Base-by-base conservation (phyloP, 2,113 vertebrate species). In the Esox niger region DNA sequence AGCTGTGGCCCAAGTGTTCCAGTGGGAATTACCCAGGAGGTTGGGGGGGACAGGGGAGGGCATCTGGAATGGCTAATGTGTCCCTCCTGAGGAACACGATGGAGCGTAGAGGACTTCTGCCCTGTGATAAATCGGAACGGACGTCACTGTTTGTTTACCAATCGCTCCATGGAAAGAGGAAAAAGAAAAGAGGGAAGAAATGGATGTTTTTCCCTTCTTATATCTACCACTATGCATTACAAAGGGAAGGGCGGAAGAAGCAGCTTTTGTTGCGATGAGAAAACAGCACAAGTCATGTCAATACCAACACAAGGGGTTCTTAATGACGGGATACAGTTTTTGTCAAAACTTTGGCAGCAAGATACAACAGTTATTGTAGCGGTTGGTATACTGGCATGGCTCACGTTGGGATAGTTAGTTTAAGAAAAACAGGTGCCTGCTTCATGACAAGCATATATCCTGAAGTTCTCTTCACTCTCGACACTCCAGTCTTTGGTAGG, bases 381-480 rank as follows among this genome's bases (percentile, higher is more conserved):
- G n/a, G n/a, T n/a, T n/a, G n/a, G n/a, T n/a, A n/a, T n/a, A n/a
- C n/a, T n/a, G n/a, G n/a, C n/a, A n/a, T n/a, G n/a, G n/a, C n/a
- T n/a, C n/a, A n/a, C n/a, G n/a, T n/a, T n/a, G n/a, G n/a, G n/a
- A n/a, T n/a, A n/a, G n/a, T n/a, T n/a, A n/a, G n/a, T n/a, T n/a
- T n/a, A n/a, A n/a, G n/a, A n/a, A n/a, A n/a, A n/a, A 73, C 62
- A 82, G 70, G 64, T 74, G 67, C 73, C 68, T 70, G 70, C 56
- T 75, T 61, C 63, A 68, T 69, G 38, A 30, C 2, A 49, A 57
- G 68, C 78, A 76, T 63, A 55, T 71, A 70, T 70, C 38, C 17
- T 15, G 30, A 60, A 55, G 46, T 52, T 31, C 52, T 43, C 78
- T 70, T 69, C 74, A 64, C 74, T 62, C 75, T 70, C 69, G 72